Base-by-base conservation (phyloP, 2,888 invertebrate genomes). In the Polydrusus tereticollis region DNA sequence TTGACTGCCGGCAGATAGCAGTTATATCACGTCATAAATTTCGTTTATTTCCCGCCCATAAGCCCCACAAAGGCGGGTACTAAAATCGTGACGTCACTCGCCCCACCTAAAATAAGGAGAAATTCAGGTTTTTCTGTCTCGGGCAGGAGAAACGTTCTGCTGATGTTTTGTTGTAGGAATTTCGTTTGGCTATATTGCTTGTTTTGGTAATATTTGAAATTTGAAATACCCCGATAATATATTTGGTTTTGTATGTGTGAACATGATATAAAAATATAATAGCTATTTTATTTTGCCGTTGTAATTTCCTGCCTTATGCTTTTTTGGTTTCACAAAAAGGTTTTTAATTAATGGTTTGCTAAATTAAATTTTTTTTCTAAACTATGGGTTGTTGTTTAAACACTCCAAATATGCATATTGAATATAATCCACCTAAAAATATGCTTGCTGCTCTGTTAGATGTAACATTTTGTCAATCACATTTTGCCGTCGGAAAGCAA, bases 1-100 rank as follows among this genome's bases (percentile, higher is more conserved):
- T 83, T 83, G 83, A 83, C 83, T 82, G 84, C 87, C 87, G 86
- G 86, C 87, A 88, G 88, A 88, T 88, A 88, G 86, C 88, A 85
- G 83, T 85, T 86, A 86, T 85, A 86, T 86, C 86, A 86, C 86
- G 78, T 86, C 86, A 80, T 87, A 87, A 86, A 86, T 86, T 86
- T 84, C 82, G 82, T 84, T 85, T 82, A 84, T 85, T 87, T 87
- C 88, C 89, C 89, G 89, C 89, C 89, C 88, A 88, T 87, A 84
- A 86, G 84, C 83, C 83, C 84, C 82, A 80, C 83, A 85, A 86
- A 86, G 88, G 89, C 88, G 88, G 88, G 83, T 55, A 69, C 70
- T 73, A 70, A 75, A 84, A 88, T 85, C 83, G 78, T 86, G 86
- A 87, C 87, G 86, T 87, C 85, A 84, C 78, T 41, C 21, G 80